phyloP scores from a whole-genome alignment of 1,140 invertebrate genomes.

The Trypoxylus dichotomus region DNA sequence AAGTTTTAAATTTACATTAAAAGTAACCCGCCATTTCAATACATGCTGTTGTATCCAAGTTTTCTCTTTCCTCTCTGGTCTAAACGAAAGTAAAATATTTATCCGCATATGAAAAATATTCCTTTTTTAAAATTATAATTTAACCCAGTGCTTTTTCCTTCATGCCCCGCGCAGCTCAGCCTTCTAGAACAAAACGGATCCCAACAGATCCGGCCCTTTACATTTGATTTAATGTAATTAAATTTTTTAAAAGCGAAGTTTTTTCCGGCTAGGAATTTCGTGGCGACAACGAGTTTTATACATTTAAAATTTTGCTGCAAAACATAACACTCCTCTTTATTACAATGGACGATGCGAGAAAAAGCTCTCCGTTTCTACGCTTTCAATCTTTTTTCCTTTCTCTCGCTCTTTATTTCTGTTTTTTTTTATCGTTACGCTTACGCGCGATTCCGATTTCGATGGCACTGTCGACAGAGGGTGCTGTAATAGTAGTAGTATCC shows the following conservation, averaged over 20 bases:
- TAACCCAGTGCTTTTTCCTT: not conserved
- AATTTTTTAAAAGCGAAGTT: constrained; percentile 7
- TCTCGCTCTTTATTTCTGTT: not conserved
- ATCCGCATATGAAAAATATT: not conserved
- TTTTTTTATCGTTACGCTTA: not conserved
- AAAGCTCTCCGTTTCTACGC: not conserved
- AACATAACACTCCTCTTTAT: not conserved
- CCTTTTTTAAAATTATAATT: not conserved
- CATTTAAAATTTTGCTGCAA: not conserved
- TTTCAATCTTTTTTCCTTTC: not conserved
- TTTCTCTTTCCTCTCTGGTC: too few species aligned
- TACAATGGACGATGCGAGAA: not conserved
- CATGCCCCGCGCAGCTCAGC: not conserved
- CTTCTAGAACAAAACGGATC: not conserved
- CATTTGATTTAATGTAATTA: constrained; percentile 8
- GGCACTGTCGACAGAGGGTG: not conserved
- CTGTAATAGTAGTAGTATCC: not conserved
- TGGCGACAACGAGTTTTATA: not conserved
- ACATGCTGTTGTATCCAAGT: too few species aligned
- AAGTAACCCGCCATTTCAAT: too few species aligned
- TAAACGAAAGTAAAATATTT: not conserved
- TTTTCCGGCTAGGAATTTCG: not conserved
- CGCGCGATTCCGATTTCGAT: not conserved
- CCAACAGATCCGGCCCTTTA: not conserved
- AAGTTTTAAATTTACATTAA: too few species aligned